Evolutionary conservation across 2,888 invertebrate genomes (phyloP).

Genomic region (Pimpla rufipes): DNA sequence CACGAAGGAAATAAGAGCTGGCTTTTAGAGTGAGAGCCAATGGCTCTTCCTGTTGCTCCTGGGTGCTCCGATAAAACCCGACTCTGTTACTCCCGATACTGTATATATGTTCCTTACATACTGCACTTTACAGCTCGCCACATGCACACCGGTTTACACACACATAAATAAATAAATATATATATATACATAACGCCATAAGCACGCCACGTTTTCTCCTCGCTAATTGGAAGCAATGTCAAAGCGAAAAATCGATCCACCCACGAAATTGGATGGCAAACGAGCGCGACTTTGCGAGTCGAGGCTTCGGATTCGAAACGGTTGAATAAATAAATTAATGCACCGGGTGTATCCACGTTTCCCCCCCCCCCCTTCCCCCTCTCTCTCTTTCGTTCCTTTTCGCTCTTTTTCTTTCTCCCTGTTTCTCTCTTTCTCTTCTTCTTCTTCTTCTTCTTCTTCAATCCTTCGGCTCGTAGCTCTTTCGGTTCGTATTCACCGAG

Average conservation of each 20-base stretch:
- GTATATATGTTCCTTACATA: slow-evolving; percentile 16
- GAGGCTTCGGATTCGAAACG: slow-evolving; percentile 58
- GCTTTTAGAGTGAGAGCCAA: slow-evolving; percentile 65
- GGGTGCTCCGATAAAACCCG: slow-evolving; percentile 59
- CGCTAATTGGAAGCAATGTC: slow-evolving; percentile 70
- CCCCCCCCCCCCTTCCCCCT: background rate
- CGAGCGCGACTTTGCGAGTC: slow-evolving; percentile 55
- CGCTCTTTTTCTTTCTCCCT: background rate
- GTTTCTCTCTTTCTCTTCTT: background rate
- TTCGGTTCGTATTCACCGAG: slow-evolving; percentile 38
- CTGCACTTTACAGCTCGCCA: background rate
- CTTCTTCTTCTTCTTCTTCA: slow-evolving; percentile 5
- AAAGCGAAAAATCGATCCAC: slow-evolving; percentile 69
- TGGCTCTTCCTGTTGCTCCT: slow-evolving; percentile 48
- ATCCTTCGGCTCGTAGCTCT: slow-evolving; percentile 19
- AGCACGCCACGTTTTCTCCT: slow-evolving; percentile 54
- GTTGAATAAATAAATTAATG: slow-evolving; percentile 69
- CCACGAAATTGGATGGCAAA: slow-evolving; percentile 70
- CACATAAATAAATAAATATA: no score
- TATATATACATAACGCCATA: slow-evolving; percentile 23
- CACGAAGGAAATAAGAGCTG: slow-evolving; percentile 63
- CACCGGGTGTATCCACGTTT: slow-evolving; percentile 64
- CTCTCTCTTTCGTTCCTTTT: slow-evolving; percentile 6
- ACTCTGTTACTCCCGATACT: slow-evolving; percentile 49
- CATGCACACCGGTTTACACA: background rate